phyloP scores from a whole-genome alignment of 1,140 invertebrate genomes.

The Odontomachus brunneus region DNA sequence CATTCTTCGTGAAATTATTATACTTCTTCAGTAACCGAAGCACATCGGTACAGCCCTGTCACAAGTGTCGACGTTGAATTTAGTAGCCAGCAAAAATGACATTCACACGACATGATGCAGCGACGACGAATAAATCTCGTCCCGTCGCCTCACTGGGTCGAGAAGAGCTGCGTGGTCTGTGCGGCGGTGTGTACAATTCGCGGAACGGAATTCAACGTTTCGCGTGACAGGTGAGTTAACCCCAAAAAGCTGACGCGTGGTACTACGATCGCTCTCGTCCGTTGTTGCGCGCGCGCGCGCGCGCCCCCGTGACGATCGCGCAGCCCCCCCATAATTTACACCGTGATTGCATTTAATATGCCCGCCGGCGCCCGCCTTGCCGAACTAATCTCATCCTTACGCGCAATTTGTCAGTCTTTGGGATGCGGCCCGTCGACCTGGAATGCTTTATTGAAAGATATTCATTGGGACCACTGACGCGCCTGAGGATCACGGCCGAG shows the following conservation, averaged over 20 bases:
- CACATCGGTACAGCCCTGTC: neutral
- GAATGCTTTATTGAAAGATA: conserved; percentile 54
- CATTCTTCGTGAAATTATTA: too few relatives aligned
- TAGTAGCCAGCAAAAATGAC: neutral
- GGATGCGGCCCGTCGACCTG: neutral
- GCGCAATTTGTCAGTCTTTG: neutral
- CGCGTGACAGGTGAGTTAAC: conserved; percentile 50
- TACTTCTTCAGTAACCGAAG: too few relatives aligned
- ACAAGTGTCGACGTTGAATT: neutral
- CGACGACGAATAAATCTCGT: neutral
- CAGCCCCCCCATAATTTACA: neutral
- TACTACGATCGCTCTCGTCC: too few relatives aligned
- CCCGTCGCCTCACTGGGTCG: neutral
- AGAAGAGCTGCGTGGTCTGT: neutral
- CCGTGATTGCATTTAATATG: neutral
- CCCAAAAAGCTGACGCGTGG: conserved; percentile 41
- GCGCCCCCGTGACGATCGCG: too few relatives aligned
- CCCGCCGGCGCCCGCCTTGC: neutral
- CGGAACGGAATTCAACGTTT: neutral
- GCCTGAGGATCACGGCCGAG: neutral
- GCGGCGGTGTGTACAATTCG: neutral
- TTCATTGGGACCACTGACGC: conserved; percentile 4
- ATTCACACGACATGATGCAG: neutral
- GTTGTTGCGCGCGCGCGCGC: too few relatives aligned
- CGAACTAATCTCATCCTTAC: conserved; percentile 1